A percentile compares a stretch with the other conserved stretches of the same genome.
phyloP scores from a whole-genome alignment of 92 coral and sea anemone genomes.

The Epizoanthus scotinus region DNA sequence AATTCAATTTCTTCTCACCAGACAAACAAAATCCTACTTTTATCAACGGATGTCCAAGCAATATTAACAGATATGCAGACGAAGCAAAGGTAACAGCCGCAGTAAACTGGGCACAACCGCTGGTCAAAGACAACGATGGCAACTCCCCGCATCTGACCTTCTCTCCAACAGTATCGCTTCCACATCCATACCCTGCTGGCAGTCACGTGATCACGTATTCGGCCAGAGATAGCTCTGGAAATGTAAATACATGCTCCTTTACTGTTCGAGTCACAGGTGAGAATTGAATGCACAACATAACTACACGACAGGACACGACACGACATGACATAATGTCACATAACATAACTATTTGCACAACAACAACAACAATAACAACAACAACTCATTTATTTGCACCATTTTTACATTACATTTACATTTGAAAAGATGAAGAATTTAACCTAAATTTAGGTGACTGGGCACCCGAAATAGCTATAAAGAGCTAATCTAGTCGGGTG shows the following conservation, averaged over 20 bases:
- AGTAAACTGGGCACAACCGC: constrained; percentile 3
- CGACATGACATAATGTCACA: too few species aligned
- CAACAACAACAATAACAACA: too few species aligned
- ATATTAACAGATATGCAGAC: background rate
- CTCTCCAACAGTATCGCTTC: background rate
- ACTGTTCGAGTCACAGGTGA: background rate
- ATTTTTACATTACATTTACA: too few species aligned
- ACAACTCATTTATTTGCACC: too few species aligned
- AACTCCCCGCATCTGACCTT: background rate
- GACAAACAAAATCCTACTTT: constrained; percentile 4
- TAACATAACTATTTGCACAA: too few species aligned
- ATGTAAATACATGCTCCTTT: background rate
- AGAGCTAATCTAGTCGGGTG: too few species aligned
- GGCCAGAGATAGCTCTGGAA: background rate
- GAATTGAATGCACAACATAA: background rate
- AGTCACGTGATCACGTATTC: background rate
- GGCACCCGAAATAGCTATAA: too few species aligned
- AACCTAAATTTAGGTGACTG: too few species aligned
- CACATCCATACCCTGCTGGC: background rate
- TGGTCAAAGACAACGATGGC: constrained; percentile 3
- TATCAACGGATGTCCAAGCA: background rate
- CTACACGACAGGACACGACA: too few species aligned
- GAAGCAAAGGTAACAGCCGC: background rate
- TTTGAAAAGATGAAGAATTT: too few species aligned
- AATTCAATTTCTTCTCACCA: background rate